Evolutionary conservation across 2,888 invertebrate genomes (phyloP).

Genomic region (Dryobotodes eremita): DNA sequence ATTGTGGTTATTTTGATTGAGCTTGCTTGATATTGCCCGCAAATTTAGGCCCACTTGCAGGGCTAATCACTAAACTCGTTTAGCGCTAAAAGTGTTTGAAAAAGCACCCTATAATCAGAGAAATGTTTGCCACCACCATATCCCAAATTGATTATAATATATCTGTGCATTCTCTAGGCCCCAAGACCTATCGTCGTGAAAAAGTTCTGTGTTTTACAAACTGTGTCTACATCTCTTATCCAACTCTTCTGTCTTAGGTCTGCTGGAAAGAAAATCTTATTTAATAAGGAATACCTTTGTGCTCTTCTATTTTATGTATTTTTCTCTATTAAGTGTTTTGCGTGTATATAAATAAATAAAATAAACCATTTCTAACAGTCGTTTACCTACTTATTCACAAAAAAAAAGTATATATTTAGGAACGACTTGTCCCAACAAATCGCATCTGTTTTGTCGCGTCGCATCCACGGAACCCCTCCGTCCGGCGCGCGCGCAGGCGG

Average conservation of each 20-base stretch:
- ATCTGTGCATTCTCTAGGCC: neutral
- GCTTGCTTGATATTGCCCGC: too few species aligned
- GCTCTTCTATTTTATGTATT: too few species aligned
- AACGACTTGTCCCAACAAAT: slow-evolving; percentile 49
- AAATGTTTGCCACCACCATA: neutral
- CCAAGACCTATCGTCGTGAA: neutral
- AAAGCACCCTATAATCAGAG: neutral
- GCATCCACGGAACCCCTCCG: slow-evolving; percentile 64
- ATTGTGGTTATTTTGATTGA: neutral
- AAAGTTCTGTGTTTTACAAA: neutral
- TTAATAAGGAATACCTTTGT: too few species aligned
- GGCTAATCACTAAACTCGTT: too few species aligned
- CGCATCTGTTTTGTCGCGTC: slow-evolving; percentile 63
- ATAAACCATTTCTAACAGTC: too few species aligned
- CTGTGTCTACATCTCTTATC: too few species aligned
- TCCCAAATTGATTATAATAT: neutral
- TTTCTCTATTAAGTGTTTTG: too few species aligned
- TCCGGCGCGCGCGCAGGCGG: slow-evolving; percentile 62
- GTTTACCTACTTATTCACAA: neutral
- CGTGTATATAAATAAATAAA: too few species aligned
- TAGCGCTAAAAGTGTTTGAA: neutral
- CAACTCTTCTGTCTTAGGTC: too few species aligned
- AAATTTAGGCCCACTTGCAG: too few species aligned
- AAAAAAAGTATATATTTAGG: slow-evolving; percentile 34
- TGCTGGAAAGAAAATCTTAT: too few species aligned